A percentile compares a stretch with the other conserved stretches of the same genome.
phyloP scores from a whole-genome alignment of 23 tunicate species.

The Trididemnum clinides region DNA sequence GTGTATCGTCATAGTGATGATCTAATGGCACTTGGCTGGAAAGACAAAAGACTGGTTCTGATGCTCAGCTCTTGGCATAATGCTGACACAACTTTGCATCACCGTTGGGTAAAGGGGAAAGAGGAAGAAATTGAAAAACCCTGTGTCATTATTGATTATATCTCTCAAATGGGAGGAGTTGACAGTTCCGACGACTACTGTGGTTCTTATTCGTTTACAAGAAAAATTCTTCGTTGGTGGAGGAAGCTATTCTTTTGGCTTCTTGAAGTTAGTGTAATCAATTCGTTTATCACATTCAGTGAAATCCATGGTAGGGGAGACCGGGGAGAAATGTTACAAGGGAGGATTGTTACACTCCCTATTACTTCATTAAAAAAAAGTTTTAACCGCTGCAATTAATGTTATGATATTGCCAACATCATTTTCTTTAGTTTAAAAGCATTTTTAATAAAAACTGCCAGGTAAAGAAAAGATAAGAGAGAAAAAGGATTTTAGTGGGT shows the following conservation, averaged over 20 bases:
- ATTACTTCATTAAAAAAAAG: too few species aligned
- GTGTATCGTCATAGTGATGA: not conserved
- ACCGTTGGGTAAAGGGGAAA: not conserved
- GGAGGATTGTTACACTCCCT: too few species aligned
- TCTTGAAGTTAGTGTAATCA: not conserved
- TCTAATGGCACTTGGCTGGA: not conserved
- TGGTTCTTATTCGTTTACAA: not conserved
- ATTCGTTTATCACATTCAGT: not conserved
- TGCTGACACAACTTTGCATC: not conserved
- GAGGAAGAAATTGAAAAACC: not conserved
- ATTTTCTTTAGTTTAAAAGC: too few species aligned
- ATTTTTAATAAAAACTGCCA: too few species aligned
- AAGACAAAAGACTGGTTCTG: not conserved
- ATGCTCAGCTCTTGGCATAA: slow-evolving; percentile 22
- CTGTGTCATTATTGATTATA: not conserved
- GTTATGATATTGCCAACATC: too few species aligned
- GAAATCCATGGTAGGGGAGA: not conserved
- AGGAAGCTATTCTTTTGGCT: slow-evolving; percentile 19
- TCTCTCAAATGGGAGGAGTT: slow-evolving; percentile 23
- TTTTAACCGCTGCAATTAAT: too few species aligned
- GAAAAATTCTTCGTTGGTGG: slow-evolving; percentile 39
- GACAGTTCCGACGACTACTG: slow-evolving; percentile 9
- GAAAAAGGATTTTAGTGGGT: too few species aligned
- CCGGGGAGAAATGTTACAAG: too few species aligned
- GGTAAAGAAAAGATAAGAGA: too few species aligned